Percentiles rank a stretch among this genome's conserved stretches.
Conservation (phyloP, 2,113 vertebrate species). For the cattle (Bos taurus) region ARS-UCD2.0 NC_037329.1:53836001-53836500, state of each 20-base stretch:
- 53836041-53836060: neutral
- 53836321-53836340: neutral
- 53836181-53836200: neutral
- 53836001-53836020: neutral
- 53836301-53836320: neutral
- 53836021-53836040: neutral
- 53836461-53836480: neutral
- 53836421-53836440: fast-evolving
- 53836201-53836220: neutral
- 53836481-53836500: neutral
- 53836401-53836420: neutral
- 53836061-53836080: neutral
- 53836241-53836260: neutral
- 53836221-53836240: neutral
- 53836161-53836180: too few species aligned
- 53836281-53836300: neutral
- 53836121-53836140: neutral
- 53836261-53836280: neutral
- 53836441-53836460: neutral
- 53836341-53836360: neutral
- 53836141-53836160: neutral
- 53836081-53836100: neutral
- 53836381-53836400: neutral
- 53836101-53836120: neutral
- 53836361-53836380: neutral